Evolutionary conservation across 2,113 vertebrate genomes (phyloP), one percentile per base, ranked within the genome.

Genomic region (Rhea americana): DNA sequence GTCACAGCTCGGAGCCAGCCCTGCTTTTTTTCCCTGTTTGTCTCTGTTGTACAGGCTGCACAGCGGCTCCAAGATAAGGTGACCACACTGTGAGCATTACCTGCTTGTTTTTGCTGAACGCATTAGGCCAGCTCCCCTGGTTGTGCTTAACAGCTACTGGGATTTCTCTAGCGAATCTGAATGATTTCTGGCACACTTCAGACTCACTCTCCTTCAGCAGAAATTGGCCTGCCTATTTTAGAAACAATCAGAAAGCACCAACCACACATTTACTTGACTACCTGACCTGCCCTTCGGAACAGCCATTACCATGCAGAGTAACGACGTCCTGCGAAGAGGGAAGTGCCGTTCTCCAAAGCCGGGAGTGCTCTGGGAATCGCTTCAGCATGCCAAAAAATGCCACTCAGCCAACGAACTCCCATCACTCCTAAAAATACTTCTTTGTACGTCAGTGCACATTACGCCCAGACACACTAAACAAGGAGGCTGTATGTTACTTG

Each of bases 241-340:
- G 96, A 87, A 95, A 84, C 88, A 82, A 91, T 84, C 91, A 94
- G 73, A 93, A 84, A 93, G 75, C 83, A 93, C 89, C 91, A 93
- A 65, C 82, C 17, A 50, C 80, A 55, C 85, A 62, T 93, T 94
- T 86, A 75, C 93, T 73, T 91, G 88, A 84, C 76, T 84, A 45
- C 82, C 89, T 88, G 93, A 20, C 76, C 91, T 93, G 85, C 85
- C 93, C 87, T 93, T 89, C 88, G 39, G 51, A 93, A 28, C 68
- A 87, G 56, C 21, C 83, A 87, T 65, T 70, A 28, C 82, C 89
- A 80, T 45, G 65, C 76, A 74, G 87, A 62, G 75, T 35, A 32
- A 72, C 61, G 83, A 76, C 68, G 24, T 25, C 72, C 45, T 70
- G 45, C 24, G 35, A 78, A 48, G 78, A 75, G 61, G 61, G 13